Percentiles rank a stretch among this genome's conserved stretches.
Conservation (phyloP, 2,888 invertebrate species). For the Mimachlamys varia region DNA sequence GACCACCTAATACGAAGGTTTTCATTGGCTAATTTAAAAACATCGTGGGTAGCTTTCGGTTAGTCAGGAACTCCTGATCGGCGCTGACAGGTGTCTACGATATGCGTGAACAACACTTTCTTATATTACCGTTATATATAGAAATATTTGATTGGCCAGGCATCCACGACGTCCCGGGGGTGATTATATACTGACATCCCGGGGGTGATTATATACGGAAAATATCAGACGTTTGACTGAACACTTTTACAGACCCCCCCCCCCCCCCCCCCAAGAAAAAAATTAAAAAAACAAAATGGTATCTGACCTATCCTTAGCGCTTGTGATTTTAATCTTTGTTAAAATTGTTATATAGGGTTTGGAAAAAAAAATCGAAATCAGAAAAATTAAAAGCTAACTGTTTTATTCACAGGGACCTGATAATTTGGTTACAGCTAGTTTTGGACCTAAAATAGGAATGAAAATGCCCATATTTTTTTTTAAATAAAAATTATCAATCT, state of each 20-base stretch:
- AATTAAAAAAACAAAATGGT: too few relatives aligned
- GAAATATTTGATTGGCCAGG: background rate
- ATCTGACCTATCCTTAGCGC: too few relatives aligned
- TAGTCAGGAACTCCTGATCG: background rate
- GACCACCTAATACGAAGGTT: background rate
- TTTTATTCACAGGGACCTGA: too few relatives aligned
- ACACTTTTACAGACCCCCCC: background rate
- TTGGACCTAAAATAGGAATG: too few relatives aligned
- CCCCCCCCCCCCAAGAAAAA: too few relatives aligned
- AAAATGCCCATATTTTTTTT: too few relatives aligned
- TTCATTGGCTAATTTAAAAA: slow-evolving; percentile 28
- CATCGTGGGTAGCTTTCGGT: background rate
- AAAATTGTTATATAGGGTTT: too few relatives aligned
- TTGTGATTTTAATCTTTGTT: too few relatives aligned
- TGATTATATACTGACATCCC: background rate
- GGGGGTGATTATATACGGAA: background rate
- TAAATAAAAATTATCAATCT: too few relatives aligned
- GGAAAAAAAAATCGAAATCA: too few relatives aligned
- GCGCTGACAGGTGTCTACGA: background rate
- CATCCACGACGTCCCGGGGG: background rate
- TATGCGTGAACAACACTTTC: background rate
- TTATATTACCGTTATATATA: background rate
- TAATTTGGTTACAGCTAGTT: too few relatives aligned
- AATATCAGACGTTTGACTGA: background rate
- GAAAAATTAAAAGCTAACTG: too few relatives aligned